Conservation (phyloP, 2,113 vertebrate species). For the Dolichallabes microphthalmus region DNA sequence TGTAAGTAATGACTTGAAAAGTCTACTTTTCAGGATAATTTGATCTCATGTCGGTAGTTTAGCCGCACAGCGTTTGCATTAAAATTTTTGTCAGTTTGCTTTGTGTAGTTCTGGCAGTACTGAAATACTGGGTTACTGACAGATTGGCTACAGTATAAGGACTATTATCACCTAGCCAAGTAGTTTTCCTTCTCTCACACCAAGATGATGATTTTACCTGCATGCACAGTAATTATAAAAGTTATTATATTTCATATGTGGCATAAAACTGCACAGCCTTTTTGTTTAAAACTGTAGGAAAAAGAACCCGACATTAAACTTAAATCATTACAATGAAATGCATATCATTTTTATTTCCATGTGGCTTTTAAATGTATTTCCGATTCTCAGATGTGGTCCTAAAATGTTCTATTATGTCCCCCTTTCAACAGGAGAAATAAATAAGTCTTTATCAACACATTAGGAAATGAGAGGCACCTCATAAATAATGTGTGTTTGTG, state of each 20-base stretch:
- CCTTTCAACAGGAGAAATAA: background rate
- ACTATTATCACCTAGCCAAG: too few relatives aligned
- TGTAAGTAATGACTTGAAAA: background rate
- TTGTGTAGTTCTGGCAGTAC: background rate
- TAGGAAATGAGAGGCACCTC: background rate
- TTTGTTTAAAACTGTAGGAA: background rate
- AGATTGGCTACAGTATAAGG: background rate
- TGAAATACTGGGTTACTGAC: background rate
- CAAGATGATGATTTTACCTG: background rate
- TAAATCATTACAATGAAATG: background rate
- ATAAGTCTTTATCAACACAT: background rate
- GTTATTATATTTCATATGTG: background rate
- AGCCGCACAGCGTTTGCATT: background rate
- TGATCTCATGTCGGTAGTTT: conserved; percentile 9
- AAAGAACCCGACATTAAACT: background rate
- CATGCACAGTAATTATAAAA: background rate
- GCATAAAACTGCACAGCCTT: background rate
- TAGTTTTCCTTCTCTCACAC: background rate
- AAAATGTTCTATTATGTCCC: background rate
- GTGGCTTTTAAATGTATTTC: background rate
- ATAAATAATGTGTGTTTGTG: background rate
- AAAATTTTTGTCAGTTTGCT: background rate
- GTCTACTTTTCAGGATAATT: conserved; percentile 5
- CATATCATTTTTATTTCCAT: background rate
- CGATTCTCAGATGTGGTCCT: background rate